phyloP scores from a whole-genome alignment of 2,113 vertebrate species.

The Mellivora capensis region DNA sequence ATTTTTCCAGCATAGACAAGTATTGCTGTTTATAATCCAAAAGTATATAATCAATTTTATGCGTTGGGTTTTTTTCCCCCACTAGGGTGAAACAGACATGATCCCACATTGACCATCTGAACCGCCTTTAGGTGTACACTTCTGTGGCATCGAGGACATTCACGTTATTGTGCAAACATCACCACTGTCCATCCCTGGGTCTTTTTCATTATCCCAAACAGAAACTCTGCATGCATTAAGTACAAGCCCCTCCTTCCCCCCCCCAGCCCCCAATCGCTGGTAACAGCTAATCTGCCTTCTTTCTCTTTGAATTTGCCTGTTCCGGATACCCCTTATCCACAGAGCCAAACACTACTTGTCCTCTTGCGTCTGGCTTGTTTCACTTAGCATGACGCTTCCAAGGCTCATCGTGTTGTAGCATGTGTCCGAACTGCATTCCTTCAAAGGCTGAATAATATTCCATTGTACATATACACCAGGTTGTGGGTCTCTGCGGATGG shows the following conservation, averaged over 20 bases:
- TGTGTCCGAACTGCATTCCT: background rate
- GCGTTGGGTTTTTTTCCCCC: background rate
- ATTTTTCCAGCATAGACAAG: conserved; percentile 7
- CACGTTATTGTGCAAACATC: background rate
- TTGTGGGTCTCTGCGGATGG: background rate
- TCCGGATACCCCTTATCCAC: background rate
- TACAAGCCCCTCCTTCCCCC: background rate
- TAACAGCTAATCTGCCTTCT: background rate
- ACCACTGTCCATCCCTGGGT: background rate
- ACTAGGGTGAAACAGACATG: background rate
- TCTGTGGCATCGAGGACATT: background rate
- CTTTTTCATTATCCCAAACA: background rate
- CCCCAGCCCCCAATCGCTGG: background rate
- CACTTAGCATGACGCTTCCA: background rate
- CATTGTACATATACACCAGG: background rate
- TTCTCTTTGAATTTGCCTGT: background rate
- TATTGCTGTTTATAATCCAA: background rate
- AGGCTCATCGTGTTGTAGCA: background rate
- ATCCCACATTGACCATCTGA: background rate
- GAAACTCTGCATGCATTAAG: background rate
- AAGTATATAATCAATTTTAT: background rate
- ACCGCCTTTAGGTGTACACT: background rate
- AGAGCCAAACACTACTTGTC: background rate
- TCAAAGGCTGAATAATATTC: background rate
- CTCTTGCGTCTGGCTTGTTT: background rate